Evolutionary conservation across 2,797 vertebrate genomes (phyloP), one percentile per base, ranked within the genome.

Genomic region (Cottoperca gobio): DNA sequence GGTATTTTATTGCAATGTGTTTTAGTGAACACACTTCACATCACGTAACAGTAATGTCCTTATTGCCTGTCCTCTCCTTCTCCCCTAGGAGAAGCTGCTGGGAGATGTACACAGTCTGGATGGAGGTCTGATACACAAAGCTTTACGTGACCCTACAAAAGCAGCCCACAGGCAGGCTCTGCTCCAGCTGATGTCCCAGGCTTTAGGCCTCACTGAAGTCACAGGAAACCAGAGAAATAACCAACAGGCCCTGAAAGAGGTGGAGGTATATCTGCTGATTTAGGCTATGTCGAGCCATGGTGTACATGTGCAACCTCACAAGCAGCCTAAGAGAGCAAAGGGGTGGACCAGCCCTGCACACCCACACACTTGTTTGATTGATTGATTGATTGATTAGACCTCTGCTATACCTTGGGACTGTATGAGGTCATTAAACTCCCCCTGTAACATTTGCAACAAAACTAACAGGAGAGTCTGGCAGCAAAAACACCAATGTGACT

Each of bases 91-190:
- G 78, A 87, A 79, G 59, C 78, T 96, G 11, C 85, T 95, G 7
- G 86, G 90, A 2, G 48, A 87, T 73, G 94, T 93, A 82, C 88
- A 88, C 8, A 89, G 76, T 75, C 79, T 95, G 57, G 89, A 84
- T 52, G 92, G 92, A 60, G 95, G 94, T 23, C 87, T 97, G 76
- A 86, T 96, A 52, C 94, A 95, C 67, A 93, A 92, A 60, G 93
- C 93, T 0, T 72, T 95, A 61, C 66, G 0, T 39, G 91, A 95
- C 70, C 94, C 94, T 0, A 14, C 46, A 0, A 90, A 90, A 82
- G 82, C 81, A 5, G 28, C 86, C 0, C 93, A 55, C 23, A 89
- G 40, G 8, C 93, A 91, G 0, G 92, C 81, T 0, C 87, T 97
- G 31, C 89, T 96, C 48, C 92, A 6, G 43, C 40, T 95, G 24